A percentile compares a stretch with the other conserved stretches of the same genome.
Evolutionary conservation across 35 echinoderm and acorn worm species (phyloP).

Genomic region (Apostichopus californicus): DNA sequence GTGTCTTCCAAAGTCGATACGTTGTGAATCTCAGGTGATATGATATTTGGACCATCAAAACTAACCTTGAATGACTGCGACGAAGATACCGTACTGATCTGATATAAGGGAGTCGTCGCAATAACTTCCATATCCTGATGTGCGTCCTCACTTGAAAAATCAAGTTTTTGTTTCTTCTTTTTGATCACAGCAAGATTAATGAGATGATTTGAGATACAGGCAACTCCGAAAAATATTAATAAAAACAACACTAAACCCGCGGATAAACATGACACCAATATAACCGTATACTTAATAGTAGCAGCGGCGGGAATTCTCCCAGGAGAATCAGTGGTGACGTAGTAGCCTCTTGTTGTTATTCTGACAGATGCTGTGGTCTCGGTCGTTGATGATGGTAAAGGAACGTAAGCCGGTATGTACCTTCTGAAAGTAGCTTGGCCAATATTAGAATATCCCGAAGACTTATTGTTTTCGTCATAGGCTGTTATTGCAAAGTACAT

Average conservation of each 20-base stretch:
- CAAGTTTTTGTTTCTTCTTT: too few species aligned
- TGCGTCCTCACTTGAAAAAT: too few species aligned
- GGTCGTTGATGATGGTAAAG: neutral
- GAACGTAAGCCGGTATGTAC: neutral
- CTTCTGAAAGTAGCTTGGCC: neutral
- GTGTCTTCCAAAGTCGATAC: neutral
- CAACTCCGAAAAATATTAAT: neutral
- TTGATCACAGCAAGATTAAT: too few species aligned
- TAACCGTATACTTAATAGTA: neutral
- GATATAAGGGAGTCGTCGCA: neutral
- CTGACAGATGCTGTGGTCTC: neutral
- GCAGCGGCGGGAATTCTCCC: too few species aligned
- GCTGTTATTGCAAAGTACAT: slow-evolving; percentile 4
- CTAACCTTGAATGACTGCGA: too few species aligned
- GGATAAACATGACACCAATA: neutral
- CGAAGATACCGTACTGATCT: neutral
- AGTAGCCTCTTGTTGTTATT: neutral
- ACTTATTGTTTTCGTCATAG: neutral
- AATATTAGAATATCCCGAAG: neutral
- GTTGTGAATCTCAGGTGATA: slow-evolving; percentile 5
- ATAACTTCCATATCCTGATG: neutral
- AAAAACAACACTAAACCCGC: neutral
- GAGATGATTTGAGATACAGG: too few species aligned
- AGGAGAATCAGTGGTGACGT: neutral
- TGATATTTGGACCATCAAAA: neutral